Evolutionary conservation across 2,113 vertebrate genomes (phyloP).

Genomic region (Forbesichthys agassizii): DNA sequence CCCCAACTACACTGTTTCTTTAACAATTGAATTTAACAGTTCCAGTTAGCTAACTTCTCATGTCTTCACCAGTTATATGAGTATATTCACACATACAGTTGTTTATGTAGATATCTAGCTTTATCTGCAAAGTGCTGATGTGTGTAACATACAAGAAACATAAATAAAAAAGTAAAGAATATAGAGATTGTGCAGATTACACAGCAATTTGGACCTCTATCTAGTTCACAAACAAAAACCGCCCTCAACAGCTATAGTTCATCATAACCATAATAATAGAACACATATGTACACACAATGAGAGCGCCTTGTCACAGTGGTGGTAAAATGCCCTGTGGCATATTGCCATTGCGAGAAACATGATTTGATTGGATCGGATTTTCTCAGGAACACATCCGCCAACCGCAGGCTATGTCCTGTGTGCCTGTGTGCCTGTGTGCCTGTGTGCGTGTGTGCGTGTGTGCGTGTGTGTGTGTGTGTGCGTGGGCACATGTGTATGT

Average conservation of each 20-base stretch:
- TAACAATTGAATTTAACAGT: constrained; percentile 2
- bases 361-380: constrained; percentile 44
- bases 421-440: not conserved
- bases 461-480: constrained; percentile 13
- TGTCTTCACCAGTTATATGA: not conserved
- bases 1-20: constrained; percentile 23
- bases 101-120: not conserved
- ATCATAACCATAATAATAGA: constrained; percentile 11
- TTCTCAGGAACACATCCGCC: constrained; percentile 24
- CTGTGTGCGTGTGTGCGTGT: not conserved
- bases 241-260: not conserved
- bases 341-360: constrained; percentile 17
- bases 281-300: not conserved
- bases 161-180: no score
- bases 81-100: not conserved
- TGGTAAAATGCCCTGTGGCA: constrained; percentile 19
- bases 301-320: constrained; percentile 6
- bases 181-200: no score
- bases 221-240: constrained; percentile 6
- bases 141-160: no score
- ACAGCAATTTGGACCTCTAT: no score
- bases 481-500: not conserved
- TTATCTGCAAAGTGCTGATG: no score
- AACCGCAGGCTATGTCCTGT: constrained; percentile 12
- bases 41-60: not conserved